Evolutionary conservation across 2,797 vertebrate species (phyloP).

Genomic region (Myiotriccus ornatus): DNA sequence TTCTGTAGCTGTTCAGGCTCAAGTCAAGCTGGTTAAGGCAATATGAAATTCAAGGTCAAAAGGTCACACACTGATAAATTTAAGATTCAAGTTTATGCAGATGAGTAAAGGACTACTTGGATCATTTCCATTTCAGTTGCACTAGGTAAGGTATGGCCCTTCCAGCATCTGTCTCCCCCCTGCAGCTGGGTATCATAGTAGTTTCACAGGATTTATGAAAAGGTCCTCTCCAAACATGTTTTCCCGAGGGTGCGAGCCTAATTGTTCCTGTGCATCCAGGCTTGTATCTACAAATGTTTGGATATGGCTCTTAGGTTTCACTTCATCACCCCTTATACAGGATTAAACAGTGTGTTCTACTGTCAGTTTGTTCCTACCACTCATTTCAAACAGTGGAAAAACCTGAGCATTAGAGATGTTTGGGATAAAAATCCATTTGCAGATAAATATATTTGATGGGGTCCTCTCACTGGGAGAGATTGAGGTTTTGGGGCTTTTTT

Average conservation of each 20-base stretch:
- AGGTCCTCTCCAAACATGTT: not conserved
- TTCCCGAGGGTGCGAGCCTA: not conserved
- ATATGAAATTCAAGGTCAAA: slow-evolving; percentile 44
- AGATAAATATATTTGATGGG: not conserved
- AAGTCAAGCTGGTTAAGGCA: slow-evolving; percentile 14
- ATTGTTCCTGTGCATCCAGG: not conserved
- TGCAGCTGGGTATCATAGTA: not conserved
- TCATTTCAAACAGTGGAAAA: not conserved
- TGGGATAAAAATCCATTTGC: not conserved
- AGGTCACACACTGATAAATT: slow-evolving; percentile 45
- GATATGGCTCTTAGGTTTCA: not conserved
- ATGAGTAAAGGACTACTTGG: slow-evolving; percentile 30
- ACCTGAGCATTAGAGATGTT: not conserved
- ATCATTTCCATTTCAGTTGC: slow-evolving; percentile 1
- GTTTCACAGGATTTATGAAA: not conserved
- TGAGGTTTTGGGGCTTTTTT: not conserved
- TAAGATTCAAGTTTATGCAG: slow-evolving; percentile 27
- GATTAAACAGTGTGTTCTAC: not conserved
- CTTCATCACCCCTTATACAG: not conserved
- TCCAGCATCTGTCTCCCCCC: not conserved
- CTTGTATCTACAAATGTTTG: slow-evolving; percentile 13
- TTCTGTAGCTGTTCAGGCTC: slow-evolving; percentile 45
- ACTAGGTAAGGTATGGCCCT: not conserved
- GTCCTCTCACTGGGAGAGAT: not conserved
- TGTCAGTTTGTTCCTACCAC: not conserved